Base-by-base conservation (phyloP, 1,140 invertebrate species). In the Hormaphis cornu region DNA sequence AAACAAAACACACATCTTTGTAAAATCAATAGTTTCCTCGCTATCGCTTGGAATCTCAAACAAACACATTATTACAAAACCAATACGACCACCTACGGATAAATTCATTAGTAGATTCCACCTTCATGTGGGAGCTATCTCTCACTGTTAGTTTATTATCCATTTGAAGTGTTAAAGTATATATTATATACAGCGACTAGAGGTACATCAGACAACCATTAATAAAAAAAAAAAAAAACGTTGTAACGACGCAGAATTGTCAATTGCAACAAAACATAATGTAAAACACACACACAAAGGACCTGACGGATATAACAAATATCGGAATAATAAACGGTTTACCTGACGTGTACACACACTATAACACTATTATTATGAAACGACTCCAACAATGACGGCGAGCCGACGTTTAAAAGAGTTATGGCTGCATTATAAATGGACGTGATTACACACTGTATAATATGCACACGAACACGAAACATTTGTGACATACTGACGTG, bases 341-440 rank as follows among this genome's bases (percentile, higher is more conserved):
- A 22, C 10, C 53, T 30, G 53, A 56, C 12, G 53, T 20, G 20
- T 24, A 58, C 54, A n/a, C n/a, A n/a, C n/a, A n/a, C n/a, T n/a
- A n/a, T n/a, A n/a, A n/a, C n/a, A n/a, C n/a, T n/a, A n/a, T n/a
- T 58, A 40, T 58, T 58, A 58, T 24, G 54, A 58, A 37, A 58
- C 8, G 24, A 58, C 33, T n/a, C n/a, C n/a, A n/a, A n/a, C n/a
- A n/a, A n/a, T n/a, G 40, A 58, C 40, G 14, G 54, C 54, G 20
- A 40, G 20, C n/a, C n/a, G 20, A 56, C 53, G 24, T 37, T 37
- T 56, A 37, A 37, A 56, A 20, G 52, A 56, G 16, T 56, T 22
- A 37, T 37, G 20, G 12, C 53, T 56, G 53, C 22, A 35, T 35
- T 20, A 22, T 56, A 42, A 3, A 2, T n/a, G 16, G 2, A n/a